Evolutionary conservation across 2,113 vertebrate genomes (phyloP), one percentile per base, ranked within the genome.

Genomic region (Archocentrus centrarchus): DNA sequence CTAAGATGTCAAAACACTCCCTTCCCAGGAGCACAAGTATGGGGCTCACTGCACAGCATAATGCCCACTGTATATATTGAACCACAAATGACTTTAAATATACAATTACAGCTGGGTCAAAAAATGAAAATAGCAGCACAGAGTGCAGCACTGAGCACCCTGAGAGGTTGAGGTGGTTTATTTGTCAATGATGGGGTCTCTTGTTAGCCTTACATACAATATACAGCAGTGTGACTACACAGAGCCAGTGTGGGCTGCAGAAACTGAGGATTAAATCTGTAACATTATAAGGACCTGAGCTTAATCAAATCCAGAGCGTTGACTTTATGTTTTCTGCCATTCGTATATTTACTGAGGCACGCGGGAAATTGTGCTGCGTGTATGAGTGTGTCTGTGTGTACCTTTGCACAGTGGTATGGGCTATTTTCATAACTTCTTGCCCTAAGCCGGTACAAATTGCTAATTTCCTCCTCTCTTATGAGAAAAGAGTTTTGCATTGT

Each of bases 351-450:
- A 66, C 13, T 0, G 1, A 83, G 32, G 30, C 60, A 32, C 24
- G 55, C n/a, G 2, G 8, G 60, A 39, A 22, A 32, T 22, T 58
- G 41, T 58, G 22, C 39, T 20, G 27, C 37, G 27, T n/a, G 18
- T 39, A 1, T 27, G 50, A 15, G 60, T 73, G 58, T 50, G 59
- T 20, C 4, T 22, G n/a, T 24, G 14, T 24, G 10, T 41, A 57
- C 4, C 13, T 30, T 22, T 22, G n/a, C 10, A 44, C 32, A 17
- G 17, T 5, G 7, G n/a, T 30, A 37, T 7, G 27, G 73, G 8
- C 62, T 87, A 63, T 79, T 75, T 59, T 57, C 57, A 37, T 59
- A 78, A 68, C 60, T 9, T 30, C 37, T n/a, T 70, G 11, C 15
- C 17, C 57, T 44, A 11, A 62, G 75, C 35, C 64, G 32, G 30